These are phyloP conservation scores for Ditylenchus dipsaci DNA, from an alignment of 1,140 invertebrate species.

Conservation along the genomic window DNA sequence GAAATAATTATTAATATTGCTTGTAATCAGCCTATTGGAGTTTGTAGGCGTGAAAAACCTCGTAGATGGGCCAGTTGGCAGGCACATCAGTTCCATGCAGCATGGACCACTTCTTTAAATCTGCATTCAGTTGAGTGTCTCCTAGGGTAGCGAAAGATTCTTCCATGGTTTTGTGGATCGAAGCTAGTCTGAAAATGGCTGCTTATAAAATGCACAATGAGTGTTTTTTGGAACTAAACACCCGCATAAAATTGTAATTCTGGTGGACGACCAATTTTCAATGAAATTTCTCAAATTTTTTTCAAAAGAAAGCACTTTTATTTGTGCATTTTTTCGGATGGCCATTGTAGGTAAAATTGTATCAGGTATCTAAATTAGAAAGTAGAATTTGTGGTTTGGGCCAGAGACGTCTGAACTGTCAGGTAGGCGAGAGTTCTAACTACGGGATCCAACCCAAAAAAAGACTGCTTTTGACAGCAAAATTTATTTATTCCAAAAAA, in stretches of 20 bases:
- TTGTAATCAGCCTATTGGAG: neutral
- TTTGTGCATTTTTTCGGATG: no score
- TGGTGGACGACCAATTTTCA: neutral
- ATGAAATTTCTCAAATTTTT: neutral
- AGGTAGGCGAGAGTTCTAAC: no score
- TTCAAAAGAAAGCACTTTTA: no score
- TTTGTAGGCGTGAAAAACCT: slow-evolving; percentile 26
- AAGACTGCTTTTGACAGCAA: no score
- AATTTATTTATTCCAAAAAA: no score
- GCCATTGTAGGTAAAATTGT: no score
- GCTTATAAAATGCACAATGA: neutral
- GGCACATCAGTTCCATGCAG: slow-evolving; percentile 42
- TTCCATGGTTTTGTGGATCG: slow-evolving; percentile 41
- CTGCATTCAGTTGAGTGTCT: slow-evolving; percentile 33
- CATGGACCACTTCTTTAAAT: slow-evolving; percentile 48
- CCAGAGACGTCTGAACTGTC: no score
- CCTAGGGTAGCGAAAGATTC: slow-evolving; percentile 22
- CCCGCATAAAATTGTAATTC: no score
- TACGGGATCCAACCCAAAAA: no score
- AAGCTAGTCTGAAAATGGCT: slow-evolving; percentile 38
- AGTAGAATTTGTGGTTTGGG: no score
- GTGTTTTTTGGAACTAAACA: neutral
- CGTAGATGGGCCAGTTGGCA: slow-evolving; percentile 45
- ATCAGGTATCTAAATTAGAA: no score
- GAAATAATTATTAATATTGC: neutral